A percentile compares a stretch with the other conserved stretches of the same genome.
Conservation (phyloP, 2,888 invertebrate genomes). For the Drosophila mettleri region DNA sequence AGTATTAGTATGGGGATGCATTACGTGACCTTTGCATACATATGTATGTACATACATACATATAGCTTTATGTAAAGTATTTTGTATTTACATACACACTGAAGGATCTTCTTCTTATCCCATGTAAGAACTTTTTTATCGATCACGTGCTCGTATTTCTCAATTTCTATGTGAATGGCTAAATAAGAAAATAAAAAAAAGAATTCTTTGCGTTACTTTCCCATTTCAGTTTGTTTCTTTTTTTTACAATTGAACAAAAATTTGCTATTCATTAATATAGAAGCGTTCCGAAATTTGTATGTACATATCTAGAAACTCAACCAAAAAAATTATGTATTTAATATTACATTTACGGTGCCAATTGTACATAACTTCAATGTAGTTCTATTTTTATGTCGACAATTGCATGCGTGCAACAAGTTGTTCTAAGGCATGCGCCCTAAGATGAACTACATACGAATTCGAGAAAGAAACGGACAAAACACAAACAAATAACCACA, state of each 20-base stretch:
- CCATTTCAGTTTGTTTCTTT: neutral
- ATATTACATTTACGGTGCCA: neutral
- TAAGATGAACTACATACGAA: slow-evolving; percentile 35
- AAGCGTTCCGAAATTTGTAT: neutral
- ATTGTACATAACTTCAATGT: neutral
- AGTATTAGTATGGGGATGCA: slow-evolving; percentile 2
- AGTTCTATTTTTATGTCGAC: neutral
- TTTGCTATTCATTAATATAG: neutral
- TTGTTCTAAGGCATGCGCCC: slow-evolving; percentile 49
- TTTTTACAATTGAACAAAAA: neutral
- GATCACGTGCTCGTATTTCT: neutral
- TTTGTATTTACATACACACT: too few relatives aligned
- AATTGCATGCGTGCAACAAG: slow-evolving; percentile 57
- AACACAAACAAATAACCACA: slow-evolving; percentile 25
- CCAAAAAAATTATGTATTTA: too few relatives aligned
- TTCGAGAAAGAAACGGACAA: slow-evolving; percentile 5
- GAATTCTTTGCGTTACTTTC: neutral
- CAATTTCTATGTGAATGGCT: neutral
- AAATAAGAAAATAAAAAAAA: neutral
- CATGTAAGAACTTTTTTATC: neutral
- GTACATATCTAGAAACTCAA: neutral
- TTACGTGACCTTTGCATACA: slow-evolving; percentile 9
- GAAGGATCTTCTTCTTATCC: neutral
- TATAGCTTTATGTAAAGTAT: too few relatives aligned
- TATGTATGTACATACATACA: slow-evolving; percentile 2